phyloP scores from a whole-genome alignment of 2,888 invertebrate species.

The Drosophila paucipuncta region DNA sequence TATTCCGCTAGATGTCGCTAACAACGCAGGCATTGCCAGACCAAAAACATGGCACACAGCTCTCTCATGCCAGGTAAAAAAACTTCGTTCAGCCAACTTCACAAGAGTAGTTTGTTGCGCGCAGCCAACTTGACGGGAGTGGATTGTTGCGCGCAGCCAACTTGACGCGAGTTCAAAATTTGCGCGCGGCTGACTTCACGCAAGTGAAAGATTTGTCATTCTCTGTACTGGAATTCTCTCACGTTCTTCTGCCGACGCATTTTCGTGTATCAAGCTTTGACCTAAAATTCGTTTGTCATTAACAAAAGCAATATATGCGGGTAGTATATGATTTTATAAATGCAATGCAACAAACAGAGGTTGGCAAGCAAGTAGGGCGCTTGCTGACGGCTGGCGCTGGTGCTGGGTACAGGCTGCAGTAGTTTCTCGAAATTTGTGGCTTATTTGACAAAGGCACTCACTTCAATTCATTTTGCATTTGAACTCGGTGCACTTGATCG shows the following conservation, averaged over 20 bases:
- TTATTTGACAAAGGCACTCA: slow-evolving; percentile 63
- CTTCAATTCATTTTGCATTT: slow-evolving; percentile 69
- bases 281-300: slow-evolving; percentile 27
- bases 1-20: slow-evolving; percentile 46
- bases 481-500: slow-evolving; percentile 60
- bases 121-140: slow-evolving; percentile 48
- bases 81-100: slow-evolving; percentile 40
- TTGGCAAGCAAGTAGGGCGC: slow-evolving; percentile 30
- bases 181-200: slow-evolving; percentile 47
- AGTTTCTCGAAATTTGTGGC: slow-evolving; percentile 49
- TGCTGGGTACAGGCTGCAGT: slow-evolving; percentile 77
- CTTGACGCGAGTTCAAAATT: slow-evolving; percentile 37
- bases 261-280: slow-evolving; percentile 29
- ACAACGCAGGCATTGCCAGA: slow-evolving; percentile 30
- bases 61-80: slow-evolving; percentile 28
- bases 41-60: slow-evolving; percentile 7
- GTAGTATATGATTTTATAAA: slow-evolving; percentile 7
- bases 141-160: slow-evolving; percentile 34
- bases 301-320: slow-evolving; percentile 29
- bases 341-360: slow-evolving; percentile 21
- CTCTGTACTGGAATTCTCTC: slow-evolving; percentile 44
- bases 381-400: slow-evolving; percentile 41
- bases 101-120: slow-evolving; percentile 33
- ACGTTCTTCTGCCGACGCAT: slow-evolving; percentile 36
- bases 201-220: slow-evolving; percentile 46